Evolutionary conservation across 2,113 vertebrate species (phyloP).

Genomic region (Cheilinus undulatus): DNA sequence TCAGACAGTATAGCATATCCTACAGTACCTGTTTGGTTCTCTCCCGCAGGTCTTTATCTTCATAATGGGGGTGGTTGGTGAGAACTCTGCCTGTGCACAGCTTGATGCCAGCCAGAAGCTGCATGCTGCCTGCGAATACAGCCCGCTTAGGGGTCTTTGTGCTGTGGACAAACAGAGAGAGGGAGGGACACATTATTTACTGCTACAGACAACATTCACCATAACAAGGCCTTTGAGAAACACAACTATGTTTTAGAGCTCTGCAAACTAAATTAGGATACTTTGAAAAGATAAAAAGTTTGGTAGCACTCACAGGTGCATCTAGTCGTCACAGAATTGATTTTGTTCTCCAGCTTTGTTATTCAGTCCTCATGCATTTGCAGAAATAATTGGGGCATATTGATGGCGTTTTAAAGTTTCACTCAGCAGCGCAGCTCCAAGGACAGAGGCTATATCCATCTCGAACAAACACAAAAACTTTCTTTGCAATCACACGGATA

Average conservation of each 20-base stretch:
- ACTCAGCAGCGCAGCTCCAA: constrained; percentile 30
- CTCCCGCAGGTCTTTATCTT: constrained; percentile 92
- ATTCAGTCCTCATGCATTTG: constrained; percentile 14
- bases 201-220: neutral
- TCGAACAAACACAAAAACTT: constrained; percentile 9
- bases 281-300: constrained; percentile 12
- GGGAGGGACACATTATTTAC: constrained; percentile 19
- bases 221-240: neutral
- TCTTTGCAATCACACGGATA: neutral
- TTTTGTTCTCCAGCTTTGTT: constrained; percentile 12
- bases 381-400: constrained; percentile 36
- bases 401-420: constrained; percentile 31
- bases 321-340: constrained; percentile 29
- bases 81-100: constrained; percentile 94
- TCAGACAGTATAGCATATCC: constrained; percentile 9
- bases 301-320: constrained; percentile 17
- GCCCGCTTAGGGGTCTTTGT: constrained; percentile 89
- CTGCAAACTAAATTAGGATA: neutral
- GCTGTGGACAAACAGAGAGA: constrained; percentile 77
- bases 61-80: constrained; percentile 98
- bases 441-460: constrained; percentile 15
- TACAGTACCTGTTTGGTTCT: constrained; percentile 91
- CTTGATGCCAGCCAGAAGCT: constrained; percentile 96
- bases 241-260: neutral
- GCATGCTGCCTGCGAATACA: constrained; percentile 98